These are phyloP conservation scores for Gymnocephalus cernua DNA, from an alignment of 2,113 vertebrate genomes.

Conservation along the genomic window DNA sequence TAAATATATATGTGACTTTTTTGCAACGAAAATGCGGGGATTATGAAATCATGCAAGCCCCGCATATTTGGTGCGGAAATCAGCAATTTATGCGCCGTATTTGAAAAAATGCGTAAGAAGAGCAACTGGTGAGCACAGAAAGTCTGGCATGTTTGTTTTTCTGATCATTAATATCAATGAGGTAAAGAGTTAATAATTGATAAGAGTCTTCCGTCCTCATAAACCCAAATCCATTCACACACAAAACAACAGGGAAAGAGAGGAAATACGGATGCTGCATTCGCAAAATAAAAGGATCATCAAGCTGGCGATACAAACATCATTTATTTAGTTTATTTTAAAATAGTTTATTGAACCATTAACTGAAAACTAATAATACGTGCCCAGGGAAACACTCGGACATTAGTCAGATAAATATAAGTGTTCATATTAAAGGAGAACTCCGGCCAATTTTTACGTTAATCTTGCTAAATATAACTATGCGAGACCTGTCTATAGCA, in stretches of 20 bases:
- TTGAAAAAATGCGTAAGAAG: too few species aligned
- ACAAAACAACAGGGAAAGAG: neutral
- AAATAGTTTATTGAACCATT: neutral
- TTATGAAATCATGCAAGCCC: too few species aligned
- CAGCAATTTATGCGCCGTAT: too few species aligned
- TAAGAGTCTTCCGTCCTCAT: constrained; percentile 8
- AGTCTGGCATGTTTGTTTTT: constrained; percentile 26
- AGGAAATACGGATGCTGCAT: neutral
- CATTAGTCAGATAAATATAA: neutral
- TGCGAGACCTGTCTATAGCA: too few species aligned
- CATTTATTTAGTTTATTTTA: neutral
- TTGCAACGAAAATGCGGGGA: too few species aligned
- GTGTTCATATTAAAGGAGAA: too few species aligned
- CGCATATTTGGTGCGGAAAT: too few species aligned
- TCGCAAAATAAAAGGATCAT: constrained; percentile 3
- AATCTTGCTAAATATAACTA: too few species aligned
- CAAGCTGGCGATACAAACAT: neutral
- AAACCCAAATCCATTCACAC: constrained; percentile 19
- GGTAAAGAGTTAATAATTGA: constrained; percentile 52
- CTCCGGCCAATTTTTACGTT: too few species aligned
- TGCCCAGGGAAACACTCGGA: too few species aligned
- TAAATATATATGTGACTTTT: too few species aligned
- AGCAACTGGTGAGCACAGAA: neutral
- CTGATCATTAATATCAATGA: constrained; percentile 59
- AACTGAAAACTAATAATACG: neutral